Evolutionary conservation across 2,888 invertebrate species (phyloP).

Genomic region (Cephus spinipes): DNA sequence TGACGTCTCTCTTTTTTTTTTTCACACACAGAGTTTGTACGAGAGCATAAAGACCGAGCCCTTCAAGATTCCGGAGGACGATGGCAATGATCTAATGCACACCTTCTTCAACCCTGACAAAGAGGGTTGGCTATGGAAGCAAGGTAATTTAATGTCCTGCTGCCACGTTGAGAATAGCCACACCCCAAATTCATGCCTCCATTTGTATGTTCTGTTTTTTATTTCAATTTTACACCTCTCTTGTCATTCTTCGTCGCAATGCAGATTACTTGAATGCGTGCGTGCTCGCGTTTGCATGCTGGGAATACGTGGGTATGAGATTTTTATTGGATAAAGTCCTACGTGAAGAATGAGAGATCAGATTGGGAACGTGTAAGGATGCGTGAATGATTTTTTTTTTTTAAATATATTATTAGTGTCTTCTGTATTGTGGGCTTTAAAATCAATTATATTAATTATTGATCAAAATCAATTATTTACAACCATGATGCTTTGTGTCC

Average conservation of each 20-base stretch:
- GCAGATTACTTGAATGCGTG: not conserved
- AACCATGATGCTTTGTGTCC: constrained; percentile 54
- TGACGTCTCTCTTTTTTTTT: constrained; percentile 30
- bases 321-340: no score
- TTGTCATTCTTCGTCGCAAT: not conserved
- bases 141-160: constrained; percentile 72
- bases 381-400: not conserved
- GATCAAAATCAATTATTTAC: constrained; percentile 45
- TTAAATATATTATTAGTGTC: not conserved
- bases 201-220: not conserved
- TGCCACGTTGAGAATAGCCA: not conserved
- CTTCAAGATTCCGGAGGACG: constrained; percentile 99
- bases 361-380: not conserved
- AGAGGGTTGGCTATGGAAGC: constrained; percentile 99
- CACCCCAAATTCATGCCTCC: not conserved
- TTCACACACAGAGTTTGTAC: constrained; percentile 83
- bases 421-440: constrained; percentile 11
- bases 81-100: constrained; percentile 99
- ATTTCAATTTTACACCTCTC: not conserved
- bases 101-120: constrained; percentile 99
- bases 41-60: constrained; percentile 99
- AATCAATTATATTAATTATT: constrained; percentile 24
- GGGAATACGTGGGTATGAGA: no score
- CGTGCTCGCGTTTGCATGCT: not conserved
- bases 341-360: no score